Base-by-base conservation (phyloP, 2,113 vertebrate species). In the Sinocyclocheilus anophthalmus region DNA sequence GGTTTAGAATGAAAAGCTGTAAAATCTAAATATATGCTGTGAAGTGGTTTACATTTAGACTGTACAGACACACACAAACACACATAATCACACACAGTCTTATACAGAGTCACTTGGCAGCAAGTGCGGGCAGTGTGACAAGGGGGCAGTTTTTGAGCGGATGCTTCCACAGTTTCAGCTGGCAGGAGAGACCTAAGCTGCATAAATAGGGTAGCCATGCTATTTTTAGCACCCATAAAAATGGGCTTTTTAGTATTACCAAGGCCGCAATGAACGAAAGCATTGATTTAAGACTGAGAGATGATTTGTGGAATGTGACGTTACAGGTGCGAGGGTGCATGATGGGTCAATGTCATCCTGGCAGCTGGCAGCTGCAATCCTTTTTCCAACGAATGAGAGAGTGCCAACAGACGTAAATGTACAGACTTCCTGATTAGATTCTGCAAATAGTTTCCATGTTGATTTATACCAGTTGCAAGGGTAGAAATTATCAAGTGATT, bases 151-250 rank as follows among this genome's bases (percentile, higher is more conserved):
- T 67, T 81, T 48, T 4, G 4, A 30, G 42, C 18, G 61, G 65
- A 55, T 20, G 2, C 48, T 33, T 83, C 30, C 26, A 83, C 48
- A 50, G 45, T 70, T 72, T 82, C 20, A 16, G 26, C 30, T 83
- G 67, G 81, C 63, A 83, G 67, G 65, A 72, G 33, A 63, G 53
- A 75, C 18, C 50, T 20, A 81, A 81, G 78, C 50, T 20, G 65
- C 79, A 82, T 86, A 53, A 59, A 75, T 81, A 82, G 61, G 57
- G 48, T 55, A 37, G 50, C 33, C 4, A 4, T 33, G 53, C 79
- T 86, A 86, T 86, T 82, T 86, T 82, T 86, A 86, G 69, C 26
- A 14, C 5, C 57, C 48, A 59, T 81, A 86, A 80, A 80, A 85
- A 37, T 79, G 30, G 3, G 4, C 85, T 45, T 84, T 84, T 86